Percentiles rank a stretch among this genome's conserved stretches.
Conservation (phyloP, 37 sponge, comb jelly and placozoan genomes). For the Ephydatia muelleri region DNA sequence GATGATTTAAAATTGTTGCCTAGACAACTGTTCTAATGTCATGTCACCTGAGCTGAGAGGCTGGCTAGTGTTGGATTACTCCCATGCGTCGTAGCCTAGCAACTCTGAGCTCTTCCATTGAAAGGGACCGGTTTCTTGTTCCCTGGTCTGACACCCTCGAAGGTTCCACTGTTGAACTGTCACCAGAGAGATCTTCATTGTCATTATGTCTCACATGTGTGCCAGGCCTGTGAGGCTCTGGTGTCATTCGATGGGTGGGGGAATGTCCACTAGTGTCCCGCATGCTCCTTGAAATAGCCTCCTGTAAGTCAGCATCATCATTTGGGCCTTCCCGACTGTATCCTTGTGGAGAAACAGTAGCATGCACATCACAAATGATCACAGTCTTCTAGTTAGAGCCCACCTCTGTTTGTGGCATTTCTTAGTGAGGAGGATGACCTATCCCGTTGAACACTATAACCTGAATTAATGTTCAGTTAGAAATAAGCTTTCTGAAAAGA, state of each 20-base stretch:
- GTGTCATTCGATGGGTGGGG: not conserved
- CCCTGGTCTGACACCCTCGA: not conserved
- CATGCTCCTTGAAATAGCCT: slow-evolving; percentile 81
- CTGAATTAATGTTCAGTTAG: not conserved
- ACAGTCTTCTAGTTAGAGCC: not conserved
- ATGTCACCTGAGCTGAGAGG: not conserved
- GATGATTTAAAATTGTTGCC: too few species aligned
- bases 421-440: not conserved
- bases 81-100: slow-evolving; percentile 12
- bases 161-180: not conserved
- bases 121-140: not conserved
- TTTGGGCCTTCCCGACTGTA: not conserved
- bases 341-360: slow-evolving; percentile 26
- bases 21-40: too few species aligned
- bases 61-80: slow-evolving; percentile 11
- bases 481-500: not conserved
- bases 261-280: slow-evolving; percentile 17
- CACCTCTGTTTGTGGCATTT: not conserved
- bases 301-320: slow-evolving; percentile 78
- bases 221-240: not conserved
- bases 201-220: not conserved
- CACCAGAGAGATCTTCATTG: not conserved
- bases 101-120: slow-evolving; percentile 15
- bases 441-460: not conserved
- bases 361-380: not conserved